Evolutionary conservation across 2,797 vertebrate species (phyloP), one percentile per base, ranked within the genome.

Genomic region (Rhynchotus rufescens): DNA sequence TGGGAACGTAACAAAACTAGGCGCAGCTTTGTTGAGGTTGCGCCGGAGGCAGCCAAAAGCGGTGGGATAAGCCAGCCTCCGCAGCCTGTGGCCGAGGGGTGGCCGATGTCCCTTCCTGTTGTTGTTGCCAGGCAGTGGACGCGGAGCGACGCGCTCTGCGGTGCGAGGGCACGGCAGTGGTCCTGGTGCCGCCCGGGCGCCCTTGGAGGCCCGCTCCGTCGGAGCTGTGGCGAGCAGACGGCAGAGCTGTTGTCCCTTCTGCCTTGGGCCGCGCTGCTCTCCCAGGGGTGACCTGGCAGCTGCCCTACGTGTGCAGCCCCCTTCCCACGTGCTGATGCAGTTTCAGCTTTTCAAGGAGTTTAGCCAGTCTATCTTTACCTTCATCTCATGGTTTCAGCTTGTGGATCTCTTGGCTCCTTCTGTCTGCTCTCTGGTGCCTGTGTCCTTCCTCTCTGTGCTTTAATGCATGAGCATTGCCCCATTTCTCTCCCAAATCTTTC

Each of bases 241-340:
- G 36, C 52, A 60, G 28, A 71, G 38, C 59, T 47, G 40, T 61
- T 71, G 19, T 8, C 30, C 15, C 12, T 44, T 17, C 5, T 68
- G 9, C 28, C 62, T 32, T 20, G 47, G 32, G 22, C 28, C 15
- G 8, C 40, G 40, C 2, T 1, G 72, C 36, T 52, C 15, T 73
- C 57, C 3, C 1, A 2, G 28, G 11, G 22, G 15, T 77, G 32
- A 56, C 16, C 11, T 47, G 36, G 40, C 42, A 0, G 0, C 52
- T 8, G 10, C 19, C 20, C 30, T 12, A 5, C 15, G 17, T 7
- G 23, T 32, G 32, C 51, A 75, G 57, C 8, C 69, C 69, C 36
- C 67, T 32, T 47, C 4, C 0, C 12, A 3, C 0, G 36, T 77
- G 19, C 40, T 67, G 21, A 7, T 71, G 57, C 47, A 44, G 25